Conservation (phyloP, 2,113 vertebrate genomes). For the Callionymus lyra region DNA sequence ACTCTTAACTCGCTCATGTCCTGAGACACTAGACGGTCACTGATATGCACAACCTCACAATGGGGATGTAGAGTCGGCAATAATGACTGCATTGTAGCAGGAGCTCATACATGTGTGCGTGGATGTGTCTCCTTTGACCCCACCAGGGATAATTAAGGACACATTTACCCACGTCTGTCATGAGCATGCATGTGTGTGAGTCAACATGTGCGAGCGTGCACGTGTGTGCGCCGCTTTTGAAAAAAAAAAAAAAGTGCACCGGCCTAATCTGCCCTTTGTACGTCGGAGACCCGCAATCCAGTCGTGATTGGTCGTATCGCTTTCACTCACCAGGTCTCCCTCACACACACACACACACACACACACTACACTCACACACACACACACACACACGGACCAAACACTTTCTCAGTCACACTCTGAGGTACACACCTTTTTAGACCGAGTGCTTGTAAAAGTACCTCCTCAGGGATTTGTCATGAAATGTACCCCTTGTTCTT, state of each 20-base stretch:
- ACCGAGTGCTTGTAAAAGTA: constrained; percentile 61
- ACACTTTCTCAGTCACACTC: constrained; percentile 14
- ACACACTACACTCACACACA: constrained; percentile 4
- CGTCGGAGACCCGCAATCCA: constrained; percentile 42
- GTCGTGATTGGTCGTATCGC: constrained; percentile 58
- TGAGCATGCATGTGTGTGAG: constrained; percentile 12
- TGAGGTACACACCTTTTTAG: constrained; percentile 52
- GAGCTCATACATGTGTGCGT: constrained; percentile 15
- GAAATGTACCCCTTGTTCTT: constrained; percentile 68
- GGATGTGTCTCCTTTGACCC: constrained; percentile 36
- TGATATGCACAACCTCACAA: constrained; percentile 30
- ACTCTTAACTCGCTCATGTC: background rate
- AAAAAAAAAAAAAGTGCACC: too few species aligned
- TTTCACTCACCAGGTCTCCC: constrained; percentile 50
- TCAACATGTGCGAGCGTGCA: constrained; percentile 3
- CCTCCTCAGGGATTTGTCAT: constrained; percentile 52
- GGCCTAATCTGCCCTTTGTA: constrained; percentile 48
- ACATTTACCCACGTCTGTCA: constrained; percentile 43
- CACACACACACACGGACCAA: constrained; percentile 6
- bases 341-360: constrained; percentile 12
- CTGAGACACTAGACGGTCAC: constrained; percentile 22
- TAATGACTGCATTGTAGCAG: constrained; percentile 48
- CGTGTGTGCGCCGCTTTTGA: constrained; percentile 21
- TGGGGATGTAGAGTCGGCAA: constrained; percentile 24
- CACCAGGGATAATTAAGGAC: constrained; percentile 59